These are phyloP conservation scores for Latrodectus geometricus DNA, from an alignment of 1,140 invertebrate genomes.

Conservation along the genomic window DNA sequence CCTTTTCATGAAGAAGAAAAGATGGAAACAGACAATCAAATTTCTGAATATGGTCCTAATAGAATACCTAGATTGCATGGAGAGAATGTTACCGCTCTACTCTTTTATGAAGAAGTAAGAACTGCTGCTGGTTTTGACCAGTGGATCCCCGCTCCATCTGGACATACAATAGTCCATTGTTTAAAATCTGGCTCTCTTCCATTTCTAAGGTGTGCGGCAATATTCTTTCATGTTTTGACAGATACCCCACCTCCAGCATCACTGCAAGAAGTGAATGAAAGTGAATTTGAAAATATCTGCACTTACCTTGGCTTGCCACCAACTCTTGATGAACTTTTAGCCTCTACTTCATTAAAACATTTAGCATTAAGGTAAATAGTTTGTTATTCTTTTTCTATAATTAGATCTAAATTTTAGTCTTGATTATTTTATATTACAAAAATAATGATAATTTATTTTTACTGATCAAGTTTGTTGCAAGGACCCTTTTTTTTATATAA, in stretches of 20 bases:
- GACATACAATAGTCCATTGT: slow-evolving; percentile 35
- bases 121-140: slow-evolving; percentile 44
- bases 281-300: slow-evolving; percentile 86
- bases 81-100: slow-evolving; percentile 39
- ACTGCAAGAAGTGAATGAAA: slow-evolving; percentile 74
- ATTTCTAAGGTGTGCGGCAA: slow-evolving; percentile 86
- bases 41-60: background rate
- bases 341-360: slow-evolving; percentile 53
- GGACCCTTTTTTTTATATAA: too few relatives aligned
- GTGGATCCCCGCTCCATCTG: slow-evolving; percentile 22
- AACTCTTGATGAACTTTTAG: slow-evolving; percentile 57
- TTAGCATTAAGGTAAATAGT: slow-evolving; percentile 56
- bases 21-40: slow-evolving; percentile 52
- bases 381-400: too few relatives aligned
- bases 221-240: slow-evolving; percentile 91
- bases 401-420: too few relatives aligned
- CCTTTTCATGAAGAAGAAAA: slow-evolving; percentile 45
- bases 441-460: too few relatives aligned
- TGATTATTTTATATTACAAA: too few relatives aligned
- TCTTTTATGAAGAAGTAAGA: slow-evolving; percentile 54
- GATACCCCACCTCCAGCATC: slow-evolving; percentile 81
- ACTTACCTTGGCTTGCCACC: slow-evolving; percentile 84
- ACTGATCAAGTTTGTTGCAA: too few relatives aligned
- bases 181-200: slow-evolving; percentile 70
- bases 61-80: slow-evolving; percentile 5